Percentiles rank a stretch among this genome's conserved stretches.
Evolutionary conservation across 2,888 invertebrate species (phyloP).

Genomic region (Andrena camellia): DNA sequence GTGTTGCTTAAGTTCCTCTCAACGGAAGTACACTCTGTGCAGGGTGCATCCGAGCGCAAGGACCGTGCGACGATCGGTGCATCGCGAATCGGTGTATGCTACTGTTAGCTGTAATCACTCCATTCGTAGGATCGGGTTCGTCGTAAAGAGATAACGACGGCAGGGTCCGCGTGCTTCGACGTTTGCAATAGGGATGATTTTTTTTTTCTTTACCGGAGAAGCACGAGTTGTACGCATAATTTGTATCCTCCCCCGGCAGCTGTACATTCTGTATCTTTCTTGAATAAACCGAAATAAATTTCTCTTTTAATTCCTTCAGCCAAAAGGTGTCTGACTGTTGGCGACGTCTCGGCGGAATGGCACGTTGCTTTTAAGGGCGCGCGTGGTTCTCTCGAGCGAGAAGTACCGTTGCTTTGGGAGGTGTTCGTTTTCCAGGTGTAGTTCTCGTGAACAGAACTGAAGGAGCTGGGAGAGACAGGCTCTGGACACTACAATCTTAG

Average conservation of each 20-base stretch:
- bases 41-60: constrained; percentile 16
- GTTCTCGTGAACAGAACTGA: too few relatives aligned
- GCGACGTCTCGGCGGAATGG: constrained; percentile 34
- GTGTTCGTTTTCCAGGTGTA: too few relatives aligned
- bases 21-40: constrained; percentile 28
- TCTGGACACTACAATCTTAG: too few relatives aligned
- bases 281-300: constrained; percentile 82
- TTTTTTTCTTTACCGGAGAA: constrained; percentile 44
- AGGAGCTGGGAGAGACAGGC: too few relatives aligned
- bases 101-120: constrained; percentile 42
- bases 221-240: constrained; percentile 65
- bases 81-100: background rate
- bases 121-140: constrained; percentile 48
- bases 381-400: too few relatives aligned
- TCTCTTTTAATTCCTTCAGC: constrained; percentile 80
- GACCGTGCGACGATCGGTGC: constrained; percentile 19
- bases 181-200: constrained; percentile 55
- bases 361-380: too few relatives aligned
- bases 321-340: constrained; percentile 43
- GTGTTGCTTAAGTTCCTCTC: constrained; percentile 39
- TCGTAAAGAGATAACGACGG: constrained; percentile 57
- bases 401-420: too few relatives aligned
- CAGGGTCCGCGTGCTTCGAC: constrained; percentile 57
- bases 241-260: constrained; percentile 71
- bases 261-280: constrained; percentile 82